Percentiles rank a stretch among this genome's conserved stretches.
Conservation (phyloP, 30 jellyfish, hydroid and myxozoan species). For the Cassiopea andromeda region DNA sequence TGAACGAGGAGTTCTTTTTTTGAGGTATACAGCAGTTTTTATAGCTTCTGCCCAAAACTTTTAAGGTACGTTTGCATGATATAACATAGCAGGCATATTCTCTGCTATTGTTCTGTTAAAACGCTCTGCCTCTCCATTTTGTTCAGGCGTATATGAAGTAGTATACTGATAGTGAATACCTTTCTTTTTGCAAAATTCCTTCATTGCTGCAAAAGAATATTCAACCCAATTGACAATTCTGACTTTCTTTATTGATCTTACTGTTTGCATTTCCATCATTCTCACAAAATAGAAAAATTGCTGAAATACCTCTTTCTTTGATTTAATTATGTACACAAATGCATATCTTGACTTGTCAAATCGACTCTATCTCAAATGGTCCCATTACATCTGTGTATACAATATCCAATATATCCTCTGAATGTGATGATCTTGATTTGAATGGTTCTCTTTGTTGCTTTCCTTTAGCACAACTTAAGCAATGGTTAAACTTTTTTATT, state of each 20-base stretch:
- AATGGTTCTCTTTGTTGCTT: conserved; percentile 53
- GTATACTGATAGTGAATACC: conserved; percentile 41
- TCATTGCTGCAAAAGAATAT: conserved; percentile 6
- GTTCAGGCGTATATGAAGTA: conserved; percentile 50
- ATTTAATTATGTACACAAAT: conserved; percentile 19
- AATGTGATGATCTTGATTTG: conserved; percentile 16
- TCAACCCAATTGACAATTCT: conserved; percentile 49
- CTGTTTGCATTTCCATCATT: conserved; percentile 38
- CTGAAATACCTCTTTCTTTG: conserved; percentile 27
- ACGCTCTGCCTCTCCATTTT: conserved; percentile 58
- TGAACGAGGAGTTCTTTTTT: conserved; percentile 30
- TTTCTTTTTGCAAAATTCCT: conserved; percentile 22
- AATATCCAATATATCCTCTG: conserved; percentile 15
- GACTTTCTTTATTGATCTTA: conserved; percentile 2
- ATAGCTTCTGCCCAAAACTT: conserved; percentile 58
- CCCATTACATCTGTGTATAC: conserved; percentile 65
- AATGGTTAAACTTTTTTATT: conserved; percentile 24
- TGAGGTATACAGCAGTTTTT: conserved; percentile 33
- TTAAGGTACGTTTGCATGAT: conserved; percentile 47
- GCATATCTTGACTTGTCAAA: conserved; percentile 47
- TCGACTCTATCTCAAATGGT: conserved; percentile 34
- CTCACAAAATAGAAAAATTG: conserved; percentile 25
- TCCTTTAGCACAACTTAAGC: conserved; percentile 61
- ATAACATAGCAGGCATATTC: conserved; percentile 36
- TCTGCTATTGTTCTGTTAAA: conserved; percentile 37